Evolutionary conservation across 2,113 vertebrate genomes (phyloP).

Genomic region (Spea bombifrons): DNA sequence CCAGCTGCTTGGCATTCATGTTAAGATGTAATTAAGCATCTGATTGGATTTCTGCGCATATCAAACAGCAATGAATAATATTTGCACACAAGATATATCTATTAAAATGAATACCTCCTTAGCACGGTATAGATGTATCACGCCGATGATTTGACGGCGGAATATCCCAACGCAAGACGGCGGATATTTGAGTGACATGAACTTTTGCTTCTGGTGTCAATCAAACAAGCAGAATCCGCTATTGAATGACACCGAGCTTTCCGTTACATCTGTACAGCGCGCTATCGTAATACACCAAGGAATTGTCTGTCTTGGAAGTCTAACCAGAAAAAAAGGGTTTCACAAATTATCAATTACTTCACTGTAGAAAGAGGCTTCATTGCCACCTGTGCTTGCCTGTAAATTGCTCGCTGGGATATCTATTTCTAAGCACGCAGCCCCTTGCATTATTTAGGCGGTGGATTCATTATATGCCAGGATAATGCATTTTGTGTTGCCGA

Average conservation of each 20-base stretch:
- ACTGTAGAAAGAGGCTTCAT: constrained; percentile 39
- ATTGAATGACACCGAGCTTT: constrained; percentile 56
- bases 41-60: constrained; percentile 90
- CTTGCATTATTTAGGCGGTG: constrained; percentile 47
- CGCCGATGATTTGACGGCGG: constrained; percentile 55
- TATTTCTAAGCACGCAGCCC: constrained; percentile 29
- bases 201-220: constrained; percentile 66
- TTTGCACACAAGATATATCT: constrained; percentile 68
- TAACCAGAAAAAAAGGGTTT: constrained; percentile 41
- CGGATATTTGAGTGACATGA: constrained; percentile 61
- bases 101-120: constrained; percentile 64
- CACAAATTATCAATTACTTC: constrained; percentile 59
- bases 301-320: constrained; percentile 52
- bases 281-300: constrained; percentile 53
- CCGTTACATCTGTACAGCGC: constrained; percentile 57
- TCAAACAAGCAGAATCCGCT: constrained; percentile 59
- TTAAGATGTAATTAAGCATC: constrained; percentile 95
- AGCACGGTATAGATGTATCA: constrained; percentile 57
- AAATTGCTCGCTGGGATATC: constrained; percentile 46
- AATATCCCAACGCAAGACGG: constrained; percentile 59
- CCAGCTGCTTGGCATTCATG: constrained; percentile 90
- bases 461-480: constrained; percentile 46
- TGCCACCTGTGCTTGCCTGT: constrained; percentile 49
- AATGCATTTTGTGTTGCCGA: constrained; percentile 29
- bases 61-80: constrained; percentile 68